A percentile compares a stretch with the other conserved stretches of the same genome.
phyloP scores from a whole-genome alignment of 2,113 vertebrate genomes.

The Pyxicephalus adspersus region DNA sequence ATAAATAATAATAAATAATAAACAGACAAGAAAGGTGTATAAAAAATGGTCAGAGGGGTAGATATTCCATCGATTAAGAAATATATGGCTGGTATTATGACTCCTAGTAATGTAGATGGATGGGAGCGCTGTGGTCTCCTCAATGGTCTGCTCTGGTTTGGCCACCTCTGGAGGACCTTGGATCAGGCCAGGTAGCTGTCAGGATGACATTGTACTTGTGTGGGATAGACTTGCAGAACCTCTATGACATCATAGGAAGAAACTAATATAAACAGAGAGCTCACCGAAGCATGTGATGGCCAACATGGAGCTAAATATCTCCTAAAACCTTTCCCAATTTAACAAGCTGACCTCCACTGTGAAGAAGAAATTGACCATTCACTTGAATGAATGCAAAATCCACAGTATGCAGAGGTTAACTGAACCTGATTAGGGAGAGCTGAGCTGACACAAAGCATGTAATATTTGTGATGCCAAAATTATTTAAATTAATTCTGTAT shows the following conservation, averaged over 20 bases:
- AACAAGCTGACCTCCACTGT: background rate
- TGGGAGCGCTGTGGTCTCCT: background rate
- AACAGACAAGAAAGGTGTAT: too few relatives aligned
- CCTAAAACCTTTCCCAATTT: slow-evolving; percentile 24
- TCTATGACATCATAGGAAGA: slow-evolving; percentile 41
- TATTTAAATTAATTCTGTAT: background rate
- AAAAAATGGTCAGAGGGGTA: too few relatives aligned
- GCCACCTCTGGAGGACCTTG: background rate
- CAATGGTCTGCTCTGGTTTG: background rate
- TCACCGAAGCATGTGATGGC: slow-evolving; percentile 17
- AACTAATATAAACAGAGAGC: background rate
- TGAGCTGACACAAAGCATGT: background rate
- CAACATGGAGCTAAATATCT: slow-evolving; percentile 26
- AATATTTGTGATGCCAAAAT: background rate
- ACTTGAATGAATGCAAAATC: background rate
- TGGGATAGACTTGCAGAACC: background rate
- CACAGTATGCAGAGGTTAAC: slow-evolving; percentile 30
- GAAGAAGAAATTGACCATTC: slow-evolving; percentile 26
- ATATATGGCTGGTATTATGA: background rate
- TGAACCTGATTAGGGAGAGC: background rate
- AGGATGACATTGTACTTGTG: background rate
- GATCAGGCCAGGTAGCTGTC: background rate
- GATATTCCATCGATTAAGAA: too few relatives aligned
- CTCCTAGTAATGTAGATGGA: background rate
- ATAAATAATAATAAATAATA: too few relatives aligned